Percentiles rank a stretch among this genome's conserved stretches.
These are phyloP conservation scores for Octopus sinensis DNA, from an alignment of 1,140 invertebrate species.

Conservation along the genomic window DNA sequence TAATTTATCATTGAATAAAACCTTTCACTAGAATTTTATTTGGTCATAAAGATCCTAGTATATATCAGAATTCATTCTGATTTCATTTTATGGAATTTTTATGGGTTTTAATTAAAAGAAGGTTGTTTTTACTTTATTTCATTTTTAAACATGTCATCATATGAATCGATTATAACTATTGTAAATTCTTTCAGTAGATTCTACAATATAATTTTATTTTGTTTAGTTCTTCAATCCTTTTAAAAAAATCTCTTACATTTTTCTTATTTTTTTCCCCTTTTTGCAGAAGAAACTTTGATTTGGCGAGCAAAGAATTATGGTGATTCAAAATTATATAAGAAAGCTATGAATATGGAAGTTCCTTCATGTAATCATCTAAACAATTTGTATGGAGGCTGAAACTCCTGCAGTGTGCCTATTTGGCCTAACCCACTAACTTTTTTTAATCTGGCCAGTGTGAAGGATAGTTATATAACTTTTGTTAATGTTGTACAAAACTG, in stretches of 20 bases:
- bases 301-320: conserved; percentile 82
- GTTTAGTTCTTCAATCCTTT: no score
- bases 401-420: not conserved
- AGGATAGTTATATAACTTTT: conserved; percentile 4
- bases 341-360: conserved; percentile 78
- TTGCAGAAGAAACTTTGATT: conserved; percentile 78
- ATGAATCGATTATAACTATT: no score
- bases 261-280: conserved; percentile 24
- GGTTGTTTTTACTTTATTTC: no score
- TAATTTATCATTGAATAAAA: no score
- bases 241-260: not conserved
- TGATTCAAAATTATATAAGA: conserved; percentile 71
- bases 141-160: no score
- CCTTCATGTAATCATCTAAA: conserved; percentile 82
- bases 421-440: conserved; percentile 1
- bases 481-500: conserved; percentile 7
- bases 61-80: no score
- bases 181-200: no score
- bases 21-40: no score
- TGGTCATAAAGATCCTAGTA: no score
- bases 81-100: no score
- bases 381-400: conserved; percentile 6
- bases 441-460: not conserved
- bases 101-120: no score
- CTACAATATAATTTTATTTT: no score